Base-by-base conservation (phyloP, 2,797 vertebrate genomes). In the Aldrovandia affinis region DNA sequence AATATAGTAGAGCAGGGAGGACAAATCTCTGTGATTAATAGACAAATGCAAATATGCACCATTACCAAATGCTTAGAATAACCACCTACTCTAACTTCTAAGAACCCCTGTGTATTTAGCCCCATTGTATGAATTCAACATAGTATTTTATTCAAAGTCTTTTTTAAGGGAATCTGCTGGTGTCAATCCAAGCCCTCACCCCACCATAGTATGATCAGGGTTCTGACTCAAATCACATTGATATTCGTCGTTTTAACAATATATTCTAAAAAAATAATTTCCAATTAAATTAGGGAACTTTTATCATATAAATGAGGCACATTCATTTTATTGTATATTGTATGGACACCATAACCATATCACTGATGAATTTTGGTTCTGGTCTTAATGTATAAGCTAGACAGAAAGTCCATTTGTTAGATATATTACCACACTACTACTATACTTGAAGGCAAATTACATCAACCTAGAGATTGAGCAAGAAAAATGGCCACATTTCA, bases 1-100 rank as follows among this genome's bases (percentile, higher is more conserved):
- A 22, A 22, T 42, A 47, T 20, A 44, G 15, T 47, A 47, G 20
- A 25, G 42, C 39, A 47, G 73, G 73, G 42, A 47, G 73, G 73
- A 77, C 39, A 77, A 44, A 77, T 44, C 73, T 77, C 39, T n/a
- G 33, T 77, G 73, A 77, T 77, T 77, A 77, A 77, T 75, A 18
- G 44, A 25, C 33, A 75, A 44, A 75, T 75, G 36, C 70, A 75
- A 75, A 75, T 44, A 75, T 8, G 10, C 70, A 42, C 20, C 36
- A 75, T 25, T 75, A 75, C 18, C 70, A 75, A 25, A 75, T 25
- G 25, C 70, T 44, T 20, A 75, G 70, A 75, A 75, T 75, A 75
- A 75, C 70, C 15, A 75, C 39, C 70, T 57, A 75, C 36, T 70
- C 59, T n/a, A 28, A 63, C n/a, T 68, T 68, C 63, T 68, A 10